Base-by-base conservation (phyloP, 2,888 invertebrate species). In the Drosophila diplacantha region DNA sequence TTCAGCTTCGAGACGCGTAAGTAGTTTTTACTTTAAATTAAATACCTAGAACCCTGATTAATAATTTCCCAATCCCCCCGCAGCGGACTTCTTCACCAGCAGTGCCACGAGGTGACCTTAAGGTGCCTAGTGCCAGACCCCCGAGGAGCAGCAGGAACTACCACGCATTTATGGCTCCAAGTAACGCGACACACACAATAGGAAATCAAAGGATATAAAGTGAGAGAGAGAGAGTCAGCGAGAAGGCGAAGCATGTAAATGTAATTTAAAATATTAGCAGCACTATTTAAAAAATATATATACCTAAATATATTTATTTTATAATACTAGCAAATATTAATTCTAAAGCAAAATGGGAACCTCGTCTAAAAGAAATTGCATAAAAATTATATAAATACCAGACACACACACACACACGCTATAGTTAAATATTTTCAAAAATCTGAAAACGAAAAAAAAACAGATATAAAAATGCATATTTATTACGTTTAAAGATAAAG, bases 51-150 rank as follows among this genome's bases (percentile, higher is more conserved):
- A 43, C 1, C 26, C 1, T 16, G 18, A 29, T 16, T 16, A 12
- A 29, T 7, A 5, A 29, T 20, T 18, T 29, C 11, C 16, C 1
- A 2, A 14, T 14, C 2, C 5, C 91, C 2, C 0, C 14, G 34
- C 73, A 88, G 88, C 91, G 92, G 92, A 93, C 90, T 93, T 91
- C 91, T 91, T 92, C 91, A 91, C 93, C 92, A 90, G 93, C 93
- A 89, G 91, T 90, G 86, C 92, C 90, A 89, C 92, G 90, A 90
- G 93, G 92, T 91, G 94, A 94, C 91, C 93, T 85, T 88, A 88
- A 87, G 83, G 82, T 93, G 89, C 35, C 61, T 63, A 62, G 37
- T 20, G 39, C n/a, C 22, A 29, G 20, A 51, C 16, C 55, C 44
- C 26, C 43, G 6, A 11, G 26, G 34, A 16, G 51, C 35, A 65